A percentile compares a stretch with the other conserved stretches of the same genome.
Conservation (phyloP, 2,888 invertebrate genomes). For the Eilema depressum region DNA sequence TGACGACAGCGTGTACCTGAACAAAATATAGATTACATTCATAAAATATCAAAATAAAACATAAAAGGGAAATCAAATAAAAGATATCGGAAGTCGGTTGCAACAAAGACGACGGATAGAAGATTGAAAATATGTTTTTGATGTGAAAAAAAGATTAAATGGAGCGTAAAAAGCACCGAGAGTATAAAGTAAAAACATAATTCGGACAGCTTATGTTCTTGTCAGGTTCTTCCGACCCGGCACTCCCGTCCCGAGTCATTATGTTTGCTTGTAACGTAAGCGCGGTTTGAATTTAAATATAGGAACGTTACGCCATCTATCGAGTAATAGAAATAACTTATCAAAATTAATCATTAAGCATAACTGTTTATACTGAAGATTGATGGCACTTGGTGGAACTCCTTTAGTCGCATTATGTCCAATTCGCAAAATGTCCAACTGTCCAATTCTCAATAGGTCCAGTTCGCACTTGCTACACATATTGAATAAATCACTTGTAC, state of each 20-base stretch:
- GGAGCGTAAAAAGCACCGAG: background rate
- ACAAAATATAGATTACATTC: constrained; percentile 48
- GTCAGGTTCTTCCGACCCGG: background rate
- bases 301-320: background rate
- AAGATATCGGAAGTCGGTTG: background rate
- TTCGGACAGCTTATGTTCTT: constrained; percentile 2
- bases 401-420: too few relatives aligned
- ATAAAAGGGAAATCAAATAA: background rate
- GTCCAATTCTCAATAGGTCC: too few relatives aligned
- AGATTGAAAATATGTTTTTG: constrained; percentile 1
- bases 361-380: too few relatives aligned
- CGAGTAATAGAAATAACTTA: background rate
- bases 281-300: background rate
- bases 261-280: background rate
- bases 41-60: background rate
- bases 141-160: background rate
- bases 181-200: background rate
- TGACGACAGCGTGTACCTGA: constrained; percentile 68
- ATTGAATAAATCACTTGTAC: too few relatives aligned
- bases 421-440: too few relatives aligned
- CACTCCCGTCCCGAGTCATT: background rate
- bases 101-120: background rate
- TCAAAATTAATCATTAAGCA: too few relatives aligned
- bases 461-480: too few relatives aligned
- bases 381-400: too few relatives aligned